Percentiles rank a stretch among this genome's conserved stretches.
These are phyloP conservation scores for Apocrypta bakeri DNA, from an alignment of 1,140 invertebrate genomes.

Conservation along the genomic window DNA sequence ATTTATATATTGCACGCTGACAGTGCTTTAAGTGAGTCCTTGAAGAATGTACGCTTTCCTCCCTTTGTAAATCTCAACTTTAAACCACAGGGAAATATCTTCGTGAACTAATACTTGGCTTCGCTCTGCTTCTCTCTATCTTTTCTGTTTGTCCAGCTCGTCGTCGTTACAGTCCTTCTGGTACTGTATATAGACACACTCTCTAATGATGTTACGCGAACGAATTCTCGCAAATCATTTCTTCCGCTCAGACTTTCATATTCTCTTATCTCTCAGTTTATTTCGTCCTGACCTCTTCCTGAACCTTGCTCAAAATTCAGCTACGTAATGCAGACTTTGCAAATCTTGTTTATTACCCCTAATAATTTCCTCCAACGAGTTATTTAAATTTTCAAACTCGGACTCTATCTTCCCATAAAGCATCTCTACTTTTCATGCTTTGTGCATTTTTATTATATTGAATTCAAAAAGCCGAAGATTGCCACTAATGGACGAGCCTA, in stretches of 20 bases:
- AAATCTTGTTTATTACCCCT: not conserved
- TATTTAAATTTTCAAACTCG: not conserved
- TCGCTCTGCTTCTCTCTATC: not conserved
- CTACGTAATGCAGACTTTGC: not conserved
- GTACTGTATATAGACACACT: not conserved
- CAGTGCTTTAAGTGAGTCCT: slow-evolving; percentile 21
- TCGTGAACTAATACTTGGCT: slow-evolving; percentile 12
- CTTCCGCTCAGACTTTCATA: slow-evolving; percentile 21
- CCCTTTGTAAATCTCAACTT: slow-evolving; percentile 52
- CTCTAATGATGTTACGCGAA: slow-evolving; percentile 9
- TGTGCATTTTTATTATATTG: not conserved
- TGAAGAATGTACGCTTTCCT: slow-evolving; percentile 25
- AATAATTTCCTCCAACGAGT: not conserved
- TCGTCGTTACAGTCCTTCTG: not conserved
- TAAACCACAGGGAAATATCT: slow-evolving; percentile 54
- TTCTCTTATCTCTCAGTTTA: slow-evolving; percentile 3
- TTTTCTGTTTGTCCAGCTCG: slow-evolving; percentile 12
- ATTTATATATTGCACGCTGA: slow-evolving; percentile 28
- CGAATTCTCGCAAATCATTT: slow-evolving; percentile 34
- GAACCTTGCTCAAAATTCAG: not conserved
- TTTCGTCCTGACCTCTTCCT: not conserved
- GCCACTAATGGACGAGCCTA: not conserved
- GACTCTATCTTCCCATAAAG: not conserved
- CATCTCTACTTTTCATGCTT: not conserved
- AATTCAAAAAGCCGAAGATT: not conserved